Percentiles rank a stretch among this genome's conserved stretches.
phyloP scores from a whole-genome alignment of 2,888 invertebrate genomes.

The Phymatocera aterrima region DNA sequence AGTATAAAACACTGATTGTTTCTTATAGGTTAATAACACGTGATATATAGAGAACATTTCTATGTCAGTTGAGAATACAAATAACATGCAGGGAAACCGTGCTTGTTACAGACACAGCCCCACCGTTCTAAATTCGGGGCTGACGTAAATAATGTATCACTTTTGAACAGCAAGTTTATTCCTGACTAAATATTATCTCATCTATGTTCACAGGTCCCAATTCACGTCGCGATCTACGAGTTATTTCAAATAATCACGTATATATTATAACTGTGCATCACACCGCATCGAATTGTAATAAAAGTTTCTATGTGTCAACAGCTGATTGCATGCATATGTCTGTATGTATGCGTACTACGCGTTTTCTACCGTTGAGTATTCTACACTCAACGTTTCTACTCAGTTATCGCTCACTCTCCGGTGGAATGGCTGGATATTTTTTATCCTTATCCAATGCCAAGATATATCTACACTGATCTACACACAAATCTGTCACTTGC shows the following conservation, averaged over 20 bases:
- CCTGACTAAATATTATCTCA: neutral
- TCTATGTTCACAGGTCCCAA: neutral
- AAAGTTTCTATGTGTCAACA: neutral
- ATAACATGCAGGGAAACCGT: neutral
- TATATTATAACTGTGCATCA: neutral
- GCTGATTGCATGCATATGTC: neutral
- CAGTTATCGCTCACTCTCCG: neutral
- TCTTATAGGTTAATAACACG: slow-evolving; percentile 15
- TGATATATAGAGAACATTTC: neutral
- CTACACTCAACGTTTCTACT: neutral
- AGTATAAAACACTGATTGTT: neutral
- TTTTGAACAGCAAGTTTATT: slow-evolving; percentile 8
- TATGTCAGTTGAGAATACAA: neutral
- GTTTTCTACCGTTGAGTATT: too few relatives aligned
- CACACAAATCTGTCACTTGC: neutral
- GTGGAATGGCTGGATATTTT: neutral
- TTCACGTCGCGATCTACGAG: neutral
- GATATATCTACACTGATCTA: too few relatives aligned
- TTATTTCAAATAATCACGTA: neutral
- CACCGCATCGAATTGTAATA: neutral
- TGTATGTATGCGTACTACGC: too few relatives aligned
- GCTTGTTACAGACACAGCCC: neutral
- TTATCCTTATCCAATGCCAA: neutral
- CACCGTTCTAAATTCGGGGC: slow-evolving; percentile 25
- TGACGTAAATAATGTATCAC: slow-evolving; percentile 29